Percentiles rank a stretch among this genome's conserved stretches.
Evolutionary conservation across 2,888 invertebrate genomes (phyloP).

Genomic region (Brachyptera putata): DNA sequence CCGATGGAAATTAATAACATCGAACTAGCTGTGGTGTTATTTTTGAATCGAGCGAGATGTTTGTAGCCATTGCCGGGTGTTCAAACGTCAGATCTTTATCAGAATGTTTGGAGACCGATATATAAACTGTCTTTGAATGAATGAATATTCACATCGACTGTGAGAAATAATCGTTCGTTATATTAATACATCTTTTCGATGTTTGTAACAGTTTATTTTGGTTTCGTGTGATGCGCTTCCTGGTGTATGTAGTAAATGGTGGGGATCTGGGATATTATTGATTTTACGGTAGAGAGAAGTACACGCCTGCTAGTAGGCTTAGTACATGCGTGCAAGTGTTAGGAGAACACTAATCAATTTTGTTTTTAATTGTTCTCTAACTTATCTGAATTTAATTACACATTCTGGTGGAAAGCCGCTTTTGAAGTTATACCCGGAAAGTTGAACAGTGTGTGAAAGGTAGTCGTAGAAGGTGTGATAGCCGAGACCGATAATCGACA

Average conservation of each 20-base stretch:
- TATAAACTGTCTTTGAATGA: background rate
- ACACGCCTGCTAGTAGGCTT: conserved; percentile 24
- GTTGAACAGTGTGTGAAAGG: too few species aligned
- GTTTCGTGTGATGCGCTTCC: conserved; percentile 3
- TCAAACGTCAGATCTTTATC: conserved; percentile 24
- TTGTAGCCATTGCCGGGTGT: conserved; percentile 24
- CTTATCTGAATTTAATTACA: too few species aligned
- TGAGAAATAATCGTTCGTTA: background rate
- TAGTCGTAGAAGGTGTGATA: too few species aligned
- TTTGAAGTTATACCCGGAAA: too few species aligned
- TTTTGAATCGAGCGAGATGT: background rate
- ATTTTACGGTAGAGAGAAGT: conserved; percentile 27
- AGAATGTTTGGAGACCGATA: background rate
- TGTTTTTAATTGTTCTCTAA: too few species aligned
- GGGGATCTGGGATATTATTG: conserved; percentile 26
- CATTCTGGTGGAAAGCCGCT: too few species aligned
- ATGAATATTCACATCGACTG: background rate
- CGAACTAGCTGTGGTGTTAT: background rate
- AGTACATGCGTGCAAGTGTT: conserved; percentile 1
- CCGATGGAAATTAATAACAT: too few species aligned
- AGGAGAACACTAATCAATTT: too few species aligned
- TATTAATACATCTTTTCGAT: background rate
- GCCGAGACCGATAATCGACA: too few species aligned
- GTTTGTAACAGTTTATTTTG: background rate
- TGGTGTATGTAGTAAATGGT: conserved; percentile 7